Evolutionary conservation across 2,888 invertebrate species (phyloP).

Genomic region (Dasysyrphus tricinctus): DNA sequence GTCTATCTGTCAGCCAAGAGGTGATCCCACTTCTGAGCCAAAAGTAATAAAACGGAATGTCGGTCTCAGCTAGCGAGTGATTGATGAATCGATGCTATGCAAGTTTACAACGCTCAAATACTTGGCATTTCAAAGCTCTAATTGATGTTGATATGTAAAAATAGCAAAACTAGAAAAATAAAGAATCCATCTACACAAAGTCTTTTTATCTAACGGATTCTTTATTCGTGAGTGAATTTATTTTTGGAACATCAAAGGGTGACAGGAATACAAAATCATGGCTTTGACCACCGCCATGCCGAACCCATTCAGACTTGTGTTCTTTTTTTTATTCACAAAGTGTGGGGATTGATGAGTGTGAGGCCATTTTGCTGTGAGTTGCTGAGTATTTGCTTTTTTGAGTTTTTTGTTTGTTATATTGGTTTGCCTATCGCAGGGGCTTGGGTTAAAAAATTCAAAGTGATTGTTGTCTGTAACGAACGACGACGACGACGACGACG

Average conservation of each 20-base stretch:
- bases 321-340: constrained; percentile 38
- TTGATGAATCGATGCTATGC: constrained; percentile 76
- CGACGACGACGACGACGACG: constrained; percentile 1
- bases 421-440: constrained; percentile 4
- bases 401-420: constrained; percentile 1
- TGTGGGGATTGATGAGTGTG: constrained; percentile 53
- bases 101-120: constrained; percentile 74
- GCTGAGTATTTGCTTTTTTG: neutral
- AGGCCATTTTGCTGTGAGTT: constrained; percentile 37
- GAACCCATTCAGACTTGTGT: neutral
- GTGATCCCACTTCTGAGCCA: constrained; percentile 54
- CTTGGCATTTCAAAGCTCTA: constrained; percentile 73
- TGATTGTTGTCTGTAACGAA: constrained; percentile 61
- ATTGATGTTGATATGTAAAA: constrained; percentile 73
- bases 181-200: constrained; percentile 3
- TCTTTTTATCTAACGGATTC: constrained; percentile 54
- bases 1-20: constrained; percentile 61
- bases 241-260: constrained; percentile 72
- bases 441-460: constrained; percentile 58
- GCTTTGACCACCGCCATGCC: constrained; percentile 56
- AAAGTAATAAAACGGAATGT: constrained; percentile 57
- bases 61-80: constrained; percentile 60
- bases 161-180: constrained; percentile 20
- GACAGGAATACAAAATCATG: constrained; percentile 59
- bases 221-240: constrained; percentile 49